Percentiles rank a stretch among this genome's conserved stretches.
These are phyloP conservation scores for Rhinella marina DNA, from an alignment of 2,797 vertebrate species.

Conservation along the genomic window DNA sequence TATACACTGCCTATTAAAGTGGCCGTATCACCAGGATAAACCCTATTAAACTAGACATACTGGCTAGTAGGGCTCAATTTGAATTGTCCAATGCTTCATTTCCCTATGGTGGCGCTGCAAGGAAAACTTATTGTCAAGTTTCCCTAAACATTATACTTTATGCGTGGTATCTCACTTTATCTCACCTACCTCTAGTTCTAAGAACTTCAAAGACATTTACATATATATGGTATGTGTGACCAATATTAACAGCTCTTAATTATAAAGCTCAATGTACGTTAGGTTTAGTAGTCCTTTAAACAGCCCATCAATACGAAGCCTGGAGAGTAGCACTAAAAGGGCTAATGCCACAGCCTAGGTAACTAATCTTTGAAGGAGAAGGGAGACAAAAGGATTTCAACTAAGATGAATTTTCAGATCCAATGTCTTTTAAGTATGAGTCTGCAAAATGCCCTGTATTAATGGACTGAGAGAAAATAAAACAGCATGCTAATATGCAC, in stretches of 20 bases:
- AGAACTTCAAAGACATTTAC: neutral
- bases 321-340: neutral
- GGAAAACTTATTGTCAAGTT: neutral
- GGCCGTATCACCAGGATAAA: no score
- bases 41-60: no score
- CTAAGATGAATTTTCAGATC: neutral
- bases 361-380: neutral
- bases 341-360: neutral
- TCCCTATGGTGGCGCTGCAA: neutral
- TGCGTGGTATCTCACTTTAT: neutral
- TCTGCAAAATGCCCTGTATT: neutral
- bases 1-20: no score
- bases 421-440: neutral
- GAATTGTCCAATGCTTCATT: neutral
- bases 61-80: no score
- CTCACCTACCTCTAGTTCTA: neutral
- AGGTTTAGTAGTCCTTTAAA: neutral
- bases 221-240: neutral
- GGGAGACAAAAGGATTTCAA: neutral
- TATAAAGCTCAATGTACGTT: neutral
- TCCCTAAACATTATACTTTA: no score
- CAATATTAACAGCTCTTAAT: neutral
- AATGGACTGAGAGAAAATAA: neutral
- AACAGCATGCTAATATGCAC: constrained; percentile 18
- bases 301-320: neutral